These are phyloP conservation scores for Terebella lapidaria DNA, from an alignment of 2,888 invertebrate genomes.

Conservation along the genomic window DNA sequence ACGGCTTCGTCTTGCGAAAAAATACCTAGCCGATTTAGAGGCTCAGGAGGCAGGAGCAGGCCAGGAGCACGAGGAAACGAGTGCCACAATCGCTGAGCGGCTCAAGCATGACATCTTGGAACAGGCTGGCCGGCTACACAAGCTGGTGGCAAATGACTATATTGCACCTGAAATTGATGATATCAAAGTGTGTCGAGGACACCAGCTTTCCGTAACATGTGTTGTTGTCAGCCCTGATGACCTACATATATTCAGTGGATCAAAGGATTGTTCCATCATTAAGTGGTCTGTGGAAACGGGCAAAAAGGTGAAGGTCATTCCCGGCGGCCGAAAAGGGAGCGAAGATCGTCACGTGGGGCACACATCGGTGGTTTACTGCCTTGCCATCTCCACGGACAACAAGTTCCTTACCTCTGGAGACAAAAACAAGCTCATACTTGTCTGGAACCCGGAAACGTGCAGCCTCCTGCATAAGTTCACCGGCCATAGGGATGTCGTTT, in stretches of 20 bases:
- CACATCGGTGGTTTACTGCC: slow-evolving; percentile 58
- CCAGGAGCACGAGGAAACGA: not conserved
- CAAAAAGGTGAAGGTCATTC: slow-evolving; percentile 43
- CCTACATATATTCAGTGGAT: slow-evolving; percentile 71
- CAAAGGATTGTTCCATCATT: slow-evolving; percentile 80
- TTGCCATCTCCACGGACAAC: slow-evolving; percentile 73
- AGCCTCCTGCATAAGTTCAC: slow-evolving; percentile 72
- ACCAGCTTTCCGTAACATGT: slow-evolving; percentile 74
- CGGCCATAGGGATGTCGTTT: slow-evolving; percentile 52
- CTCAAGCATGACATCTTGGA: not conserved
- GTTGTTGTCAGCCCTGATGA: slow-evolving; percentile 72
- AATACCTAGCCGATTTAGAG: slow-evolving; percentile 81
- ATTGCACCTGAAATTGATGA: not conserved
- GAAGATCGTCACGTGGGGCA: slow-evolving; percentile 46
- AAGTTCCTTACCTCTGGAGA: slow-evolving; percentile 73
- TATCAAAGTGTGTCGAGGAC: slow-evolving; percentile 63
- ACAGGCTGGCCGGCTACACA: not conserved
- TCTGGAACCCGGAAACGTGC: slow-evolving; percentile 77
- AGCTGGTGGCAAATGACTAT: not conserved
- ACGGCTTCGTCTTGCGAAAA: slow-evolving; percentile 80
- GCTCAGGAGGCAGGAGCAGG: slow-evolving; percentile 64
- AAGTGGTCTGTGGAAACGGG: slow-evolving; percentile 66
- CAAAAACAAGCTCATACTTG: slow-evolving; percentile 66
- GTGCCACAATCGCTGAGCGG: not conserved
- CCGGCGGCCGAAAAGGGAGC: slow-evolving; percentile 43